Evolutionary conservation across 2,113 vertebrate genomes (phyloP).

Genomic region (Thalassoma bifasciatum): DNA sequence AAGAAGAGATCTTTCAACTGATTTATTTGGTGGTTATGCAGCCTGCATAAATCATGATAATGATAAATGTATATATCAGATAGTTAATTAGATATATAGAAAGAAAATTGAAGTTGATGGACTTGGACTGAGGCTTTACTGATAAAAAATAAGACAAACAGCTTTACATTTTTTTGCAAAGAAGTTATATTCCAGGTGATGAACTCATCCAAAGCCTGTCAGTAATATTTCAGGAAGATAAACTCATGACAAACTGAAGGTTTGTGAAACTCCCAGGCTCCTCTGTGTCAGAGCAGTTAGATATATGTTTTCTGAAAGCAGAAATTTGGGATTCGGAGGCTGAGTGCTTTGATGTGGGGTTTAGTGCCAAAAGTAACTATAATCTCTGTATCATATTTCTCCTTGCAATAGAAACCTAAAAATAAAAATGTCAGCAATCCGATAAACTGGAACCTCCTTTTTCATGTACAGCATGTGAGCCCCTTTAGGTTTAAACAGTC

Average conservation of each 20-base stretch:
- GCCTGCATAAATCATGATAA: too few relatives aligned
- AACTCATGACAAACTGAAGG: slow-evolving; percentile 4
- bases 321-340: slow-evolving; percentile 32
- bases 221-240: slow-evolving; percentile 18
- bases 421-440: slow-evolving; percentile 41
- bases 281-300: slow-evolving; percentile 34
- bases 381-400: slow-evolving; percentile 47
- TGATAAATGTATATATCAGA: too few relatives aligned
- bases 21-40: not conserved
- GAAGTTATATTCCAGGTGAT: slow-evolving; percentile 15
- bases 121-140: not conserved
- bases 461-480: slow-evolving; percentile 12
- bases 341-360: slow-evolving; percentile 44
- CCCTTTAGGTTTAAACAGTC: slow-evolving; percentile 23
- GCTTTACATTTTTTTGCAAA: not conserved
- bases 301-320: slow-evolving; percentile 32
- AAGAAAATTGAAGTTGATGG: not conserved
- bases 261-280: slow-evolving; percentile 31
- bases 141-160: not conserved
- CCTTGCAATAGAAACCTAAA: slow-evolving; percentile 53
- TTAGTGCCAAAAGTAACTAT: slow-evolving; percentile 43
- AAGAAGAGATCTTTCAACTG: too few relatives aligned
- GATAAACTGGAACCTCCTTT: slow-evolving; percentile 42
- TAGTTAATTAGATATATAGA: slow-evolving; percentile 9
- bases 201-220: slow-evolving; percentile 19